phyloP scores from a whole-genome alignment of 2,888 invertebrate genomes.

The Abrostola tripartita region DNA sequence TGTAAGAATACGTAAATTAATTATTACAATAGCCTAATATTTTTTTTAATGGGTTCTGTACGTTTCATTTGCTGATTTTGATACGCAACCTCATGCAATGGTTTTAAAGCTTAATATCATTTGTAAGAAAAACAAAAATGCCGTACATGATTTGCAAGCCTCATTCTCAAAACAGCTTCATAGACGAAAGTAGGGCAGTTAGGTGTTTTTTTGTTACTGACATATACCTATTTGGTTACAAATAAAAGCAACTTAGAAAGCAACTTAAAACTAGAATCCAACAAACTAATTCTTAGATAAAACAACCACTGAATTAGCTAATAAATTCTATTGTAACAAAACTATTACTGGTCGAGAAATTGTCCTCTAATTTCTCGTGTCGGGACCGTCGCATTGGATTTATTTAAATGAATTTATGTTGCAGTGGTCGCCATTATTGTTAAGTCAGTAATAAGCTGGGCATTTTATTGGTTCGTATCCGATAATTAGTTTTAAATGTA shows the following conservation, averaged over 20 bases:
- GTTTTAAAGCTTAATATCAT: too few species aligned
- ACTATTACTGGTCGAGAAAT: slow-evolving; percentile 49
- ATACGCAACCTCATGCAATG: too few species aligned
- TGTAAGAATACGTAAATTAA: too few species aligned
- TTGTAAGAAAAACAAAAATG: too few species aligned
- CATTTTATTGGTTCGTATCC: slow-evolving; percentile 43
- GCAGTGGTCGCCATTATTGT: slow-evolving; percentile 47
- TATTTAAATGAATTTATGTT: slow-evolving; percentile 55
- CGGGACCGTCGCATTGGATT: slow-evolving; percentile 45
- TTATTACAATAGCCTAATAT: too few species aligned
- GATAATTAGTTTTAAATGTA: slow-evolving; percentile 47
- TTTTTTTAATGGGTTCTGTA: too few species aligned
- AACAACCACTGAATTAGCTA: slow-evolving; percentile 30
- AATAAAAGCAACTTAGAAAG: not conserved
- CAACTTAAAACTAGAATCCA: slow-evolving; percentile 12
- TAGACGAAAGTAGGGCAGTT: not conserved
- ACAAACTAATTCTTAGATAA: slow-evolving; percentile 33
- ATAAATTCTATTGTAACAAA: slow-evolving; percentile 52
- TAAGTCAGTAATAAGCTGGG: slow-evolving; percentile 52
- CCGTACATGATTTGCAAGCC: too few species aligned
- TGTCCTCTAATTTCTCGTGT: slow-evolving; percentile 50
- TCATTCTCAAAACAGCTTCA: too few species aligned
- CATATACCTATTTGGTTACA: not conserved
- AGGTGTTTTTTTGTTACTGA: not conserved
- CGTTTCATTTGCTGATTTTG: too few species aligned